Base-by-base conservation (phyloP, 2,797 vertebrate species). In the Myotis findleyi region DNA sequence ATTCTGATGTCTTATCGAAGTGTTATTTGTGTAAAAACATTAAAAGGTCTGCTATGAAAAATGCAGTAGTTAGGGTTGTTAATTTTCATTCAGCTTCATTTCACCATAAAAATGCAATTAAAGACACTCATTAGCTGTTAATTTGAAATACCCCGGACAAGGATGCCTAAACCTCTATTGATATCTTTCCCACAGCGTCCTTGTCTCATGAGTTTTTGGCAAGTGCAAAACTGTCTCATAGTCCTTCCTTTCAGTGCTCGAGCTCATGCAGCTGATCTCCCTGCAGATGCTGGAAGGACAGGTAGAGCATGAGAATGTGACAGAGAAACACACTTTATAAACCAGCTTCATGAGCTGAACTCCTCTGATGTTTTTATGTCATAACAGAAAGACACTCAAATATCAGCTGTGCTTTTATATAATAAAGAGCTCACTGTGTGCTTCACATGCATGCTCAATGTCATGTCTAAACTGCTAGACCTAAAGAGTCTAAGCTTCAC, bases 181-280 rank as follows among this genome's bases (percentile, higher is more conserved):
- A 95, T 97, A 96, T 96, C 84, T 96, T 98, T 96, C 95, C 96
- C 97, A 93, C 49, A 91, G 9, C 91, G 83, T 97, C 80, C 96
- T 97, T 95, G 97, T 98, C 94, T 97, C 96, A 83, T 93, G 97
- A 97, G 97, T 97, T 98, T 80, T 97, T 97, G 97, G 82, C 96
- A 97, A 97, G 64, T 92, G n/a, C 83, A 94, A 88, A 71, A 88
- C 66, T 85, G 75, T 33, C 96, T 82, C 88, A 89, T 90, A 93
- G 2, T 85, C 53, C 89, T 53, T 53, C 33, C 38, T 97, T 96
- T 97, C 72, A 66, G 91, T 96, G 96, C 97, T 84, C 73, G n/a
- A 95, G 82, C 81, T 93, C 96, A 97, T 81, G 91, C 73, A 97
- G 66, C 94, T 81, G 13, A 87, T 66, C 53, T 95, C 96, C 95